Evolutionary conservation across 2,888 invertebrate species (phyloP).

Genomic region (Drosophila paramelanica): DNA sequence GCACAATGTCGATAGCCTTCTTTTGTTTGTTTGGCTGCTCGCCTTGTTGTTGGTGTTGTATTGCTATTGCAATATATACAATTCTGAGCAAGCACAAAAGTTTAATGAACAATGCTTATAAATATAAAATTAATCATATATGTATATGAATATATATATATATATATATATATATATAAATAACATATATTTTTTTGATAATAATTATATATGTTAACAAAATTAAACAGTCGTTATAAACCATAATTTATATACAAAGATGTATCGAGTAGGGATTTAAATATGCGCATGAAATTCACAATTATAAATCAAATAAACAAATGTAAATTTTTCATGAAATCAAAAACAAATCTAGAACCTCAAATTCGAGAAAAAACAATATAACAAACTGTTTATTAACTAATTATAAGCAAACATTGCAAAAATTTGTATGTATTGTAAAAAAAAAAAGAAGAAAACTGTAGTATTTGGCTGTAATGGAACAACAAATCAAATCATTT

Average conservation of each 20-base stretch:
- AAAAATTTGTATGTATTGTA: conserved; percentile 55
- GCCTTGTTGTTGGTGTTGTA: conserved; percentile 40
- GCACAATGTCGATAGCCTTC: conserved; percentile 49
- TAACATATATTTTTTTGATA: conserved; percentile 69
- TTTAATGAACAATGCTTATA: conserved; percentile 50
- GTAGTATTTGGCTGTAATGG: conserved; percentile 70
- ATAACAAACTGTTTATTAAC: conserved; percentile 67
- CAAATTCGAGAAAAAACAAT: conserved; percentile 29
- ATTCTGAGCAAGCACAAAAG: conserved; percentile 44
- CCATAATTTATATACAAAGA: conserved; percentile 41
- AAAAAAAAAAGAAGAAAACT: conserved; percentile 42
- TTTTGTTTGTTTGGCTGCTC: conserved; percentile 51
- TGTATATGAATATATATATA: conserved; percentile 3
- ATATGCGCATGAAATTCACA: conserved; percentile 40
- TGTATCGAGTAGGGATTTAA: conserved; percentile 35
- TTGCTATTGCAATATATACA: conserved; percentile 64
- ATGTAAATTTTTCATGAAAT: conserved; percentile 58
- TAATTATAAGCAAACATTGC: conserved; percentile 68
- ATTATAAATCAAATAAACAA: conserved; percentile 48
- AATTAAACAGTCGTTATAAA: conserved; percentile 51
- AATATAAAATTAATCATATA: conserved; percentile 47
- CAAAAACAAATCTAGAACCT: conserved; percentile 29
- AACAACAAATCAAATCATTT: conserved; percentile 39
- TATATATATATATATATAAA: too few relatives aligned
- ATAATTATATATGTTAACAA: conserved; percentile 63